Evolutionary conservation across 2,888 invertebrate genomes (phyloP).

Genomic region (Andrena marginata): DNA sequence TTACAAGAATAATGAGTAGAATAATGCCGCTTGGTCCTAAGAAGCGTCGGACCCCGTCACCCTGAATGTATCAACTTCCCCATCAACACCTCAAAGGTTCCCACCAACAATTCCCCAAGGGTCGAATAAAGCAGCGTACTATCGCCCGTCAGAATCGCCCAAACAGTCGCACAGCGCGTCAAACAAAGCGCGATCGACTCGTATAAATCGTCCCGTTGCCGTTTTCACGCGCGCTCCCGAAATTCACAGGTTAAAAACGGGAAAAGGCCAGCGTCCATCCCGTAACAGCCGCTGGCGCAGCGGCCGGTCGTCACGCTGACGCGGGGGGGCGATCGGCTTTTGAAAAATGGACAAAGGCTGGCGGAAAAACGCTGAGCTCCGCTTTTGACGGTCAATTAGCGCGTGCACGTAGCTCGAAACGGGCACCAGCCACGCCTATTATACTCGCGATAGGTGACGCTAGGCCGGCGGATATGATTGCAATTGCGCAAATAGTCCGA

Average conservation of each 20-base stretch:
- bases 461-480: conserved; percentile 76
- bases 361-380: conserved; percentile 56
- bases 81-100: neutral
- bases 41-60: too few species aligned
- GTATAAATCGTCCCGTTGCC: conserved; percentile 32
- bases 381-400: conserved; percentile 68
- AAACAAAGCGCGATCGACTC: conserved; percentile 31
- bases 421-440: conserved; percentile 36
- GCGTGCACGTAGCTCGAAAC: conserved; percentile 27
- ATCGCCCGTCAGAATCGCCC: conserved; percentile 24
- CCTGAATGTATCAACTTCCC: neutral
- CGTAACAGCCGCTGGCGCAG: conserved; percentile 32
- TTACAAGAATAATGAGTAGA: too few species aligned
- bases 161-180: conserved; percentile 15
- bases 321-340: conserved; percentile 29
- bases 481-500: conserved; percentile 80
- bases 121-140: conserved; percentile 19
- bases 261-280: neutral
- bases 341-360: conserved; percentile 62
- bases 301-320: conserved; percentile 3
- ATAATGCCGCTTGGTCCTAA: too few species aligned
- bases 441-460: conserved; percentile 56
- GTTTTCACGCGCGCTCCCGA: conserved; percentile 42
- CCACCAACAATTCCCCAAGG: conserved; percentile 18
- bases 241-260: conserved; percentile 1